These are phyloP conservation scores for Myrmophylax atrothorax DNA, from an alignment of 2,113 vertebrate genomes.

Conservation along the genomic window DNA sequence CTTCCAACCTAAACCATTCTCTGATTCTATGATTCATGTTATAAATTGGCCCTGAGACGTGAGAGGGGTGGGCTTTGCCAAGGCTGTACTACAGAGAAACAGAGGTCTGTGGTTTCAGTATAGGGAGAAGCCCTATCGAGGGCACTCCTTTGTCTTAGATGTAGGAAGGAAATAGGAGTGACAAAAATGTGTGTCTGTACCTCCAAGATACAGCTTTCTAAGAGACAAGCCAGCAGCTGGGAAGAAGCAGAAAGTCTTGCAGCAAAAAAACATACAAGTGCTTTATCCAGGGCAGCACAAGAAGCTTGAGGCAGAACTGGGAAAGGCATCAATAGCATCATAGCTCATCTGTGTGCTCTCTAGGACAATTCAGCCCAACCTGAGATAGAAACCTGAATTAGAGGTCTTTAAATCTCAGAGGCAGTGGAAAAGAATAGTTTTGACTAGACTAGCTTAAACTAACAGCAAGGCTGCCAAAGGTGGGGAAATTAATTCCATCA, in stretches of 20 bases:
- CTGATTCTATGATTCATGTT: neutral
- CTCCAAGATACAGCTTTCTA: neutral
- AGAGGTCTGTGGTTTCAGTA: neutral
- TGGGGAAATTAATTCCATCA: slow-evolving; percentile 18
- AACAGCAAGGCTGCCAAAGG: neutral
- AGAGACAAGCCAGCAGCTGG: neutral
- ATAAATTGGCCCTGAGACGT: neutral
- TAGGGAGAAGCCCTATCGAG: neutral
- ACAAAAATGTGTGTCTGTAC: neutral
- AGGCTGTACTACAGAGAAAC: neutral
- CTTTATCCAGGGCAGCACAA: neutral
- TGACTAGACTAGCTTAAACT: neutral
- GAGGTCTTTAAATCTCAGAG: neutral
- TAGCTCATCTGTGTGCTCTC: neutral
- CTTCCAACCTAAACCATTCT: neutral
- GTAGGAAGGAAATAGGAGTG: neutral
- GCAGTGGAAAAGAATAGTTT: neutral
- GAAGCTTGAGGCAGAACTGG: neutral
- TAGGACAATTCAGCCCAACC: neutral
- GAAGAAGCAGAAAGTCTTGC: neutral
- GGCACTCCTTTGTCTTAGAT: neutral
- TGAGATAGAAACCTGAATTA: neutral
- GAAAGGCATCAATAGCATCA: neutral
- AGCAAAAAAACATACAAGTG: neutral
- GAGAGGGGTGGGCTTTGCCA: neutral